A percentile compares a stretch with the other conserved stretches of the same genome.
Evolutionary conservation across 1,140 invertebrate genomes (phyloP).

Genomic region (Pomacea maculata): DNA sequence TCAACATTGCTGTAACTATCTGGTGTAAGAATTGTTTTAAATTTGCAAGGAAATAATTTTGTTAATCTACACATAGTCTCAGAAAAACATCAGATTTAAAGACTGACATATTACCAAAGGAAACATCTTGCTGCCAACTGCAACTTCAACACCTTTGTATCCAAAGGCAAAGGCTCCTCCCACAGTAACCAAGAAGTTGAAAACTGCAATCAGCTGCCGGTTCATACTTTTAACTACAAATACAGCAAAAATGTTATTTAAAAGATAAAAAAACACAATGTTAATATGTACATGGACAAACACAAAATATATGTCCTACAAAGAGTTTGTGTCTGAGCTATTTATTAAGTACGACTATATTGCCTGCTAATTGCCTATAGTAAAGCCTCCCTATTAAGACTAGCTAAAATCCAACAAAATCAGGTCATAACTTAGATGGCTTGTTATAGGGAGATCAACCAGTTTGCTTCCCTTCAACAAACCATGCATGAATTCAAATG

Average conservation of each 20-base stretch:
- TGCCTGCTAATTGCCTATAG: too few relatives aligned
- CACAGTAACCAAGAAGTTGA: constrained; percentile 68
- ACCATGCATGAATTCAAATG: too few relatives aligned
- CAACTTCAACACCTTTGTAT: constrained; percentile 59
- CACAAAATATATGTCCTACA: neutral
- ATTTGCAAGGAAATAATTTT: neutral
- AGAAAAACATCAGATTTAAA: neutral
- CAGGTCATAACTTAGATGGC: too few relatives aligned
- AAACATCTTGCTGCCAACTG: constrained; percentile 40
- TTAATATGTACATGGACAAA: neutral
- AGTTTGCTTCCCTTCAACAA: too few relatives aligned
- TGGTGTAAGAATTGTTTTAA: too few relatives aligned
- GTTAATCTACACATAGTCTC: constrained; percentile 1
- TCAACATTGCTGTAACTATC: too few relatives aligned
- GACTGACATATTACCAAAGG: constrained; percentile 32
- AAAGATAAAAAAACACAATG: neutral
- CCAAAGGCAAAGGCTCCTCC: constrained; percentile 68
- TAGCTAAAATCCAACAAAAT: too few relatives aligned
- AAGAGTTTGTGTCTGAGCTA: neutral
- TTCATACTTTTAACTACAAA: constrained; percentile 59
- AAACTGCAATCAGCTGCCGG: constrained; percentile 63
- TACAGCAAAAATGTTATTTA: neutral
- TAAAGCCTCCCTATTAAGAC: too few relatives aligned
- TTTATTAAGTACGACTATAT: too few relatives aligned
- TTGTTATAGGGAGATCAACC: too few relatives aligned